Evolutionary conservation across 2,797 vertebrate genomes (phyloP).

Genomic region (Simalia tracyae): DNA sequence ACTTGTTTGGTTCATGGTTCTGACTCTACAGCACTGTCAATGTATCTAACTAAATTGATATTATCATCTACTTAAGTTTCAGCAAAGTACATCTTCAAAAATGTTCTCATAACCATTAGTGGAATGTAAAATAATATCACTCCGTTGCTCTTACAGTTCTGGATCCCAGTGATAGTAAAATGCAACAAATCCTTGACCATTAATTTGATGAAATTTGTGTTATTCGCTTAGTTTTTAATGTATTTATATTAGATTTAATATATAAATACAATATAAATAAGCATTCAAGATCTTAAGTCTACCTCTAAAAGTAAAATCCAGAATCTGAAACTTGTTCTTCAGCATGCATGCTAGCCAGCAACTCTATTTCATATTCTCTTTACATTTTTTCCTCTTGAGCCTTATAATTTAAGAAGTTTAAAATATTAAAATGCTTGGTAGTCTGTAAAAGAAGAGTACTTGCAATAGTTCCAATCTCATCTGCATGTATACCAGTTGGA

Average conservation of each 20-base stretch:
- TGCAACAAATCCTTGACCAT: background rate
- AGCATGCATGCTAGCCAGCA: too few species aligned
- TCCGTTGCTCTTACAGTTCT: background rate
- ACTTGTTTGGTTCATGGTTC: background rate
- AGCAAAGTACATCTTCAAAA: background rate
- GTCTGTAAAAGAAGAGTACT: background rate
- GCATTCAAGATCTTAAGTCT: background rate
- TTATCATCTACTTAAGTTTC: background rate
- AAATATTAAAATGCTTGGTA: background rate
- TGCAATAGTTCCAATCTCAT: background rate
- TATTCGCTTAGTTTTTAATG: background rate
- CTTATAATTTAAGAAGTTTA: background rate
- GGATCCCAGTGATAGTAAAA: background rate
- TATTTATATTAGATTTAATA: background rate
- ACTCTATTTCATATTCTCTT: too few species aligned
- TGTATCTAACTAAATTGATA: background rate
- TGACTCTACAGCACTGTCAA: background rate
- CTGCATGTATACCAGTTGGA: background rate
- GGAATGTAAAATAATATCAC: background rate
- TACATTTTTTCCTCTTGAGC: background rate
- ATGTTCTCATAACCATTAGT: background rate
- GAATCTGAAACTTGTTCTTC: background rate
- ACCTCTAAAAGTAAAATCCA: background rate
- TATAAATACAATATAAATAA: background rate
- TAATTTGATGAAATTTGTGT: background rate